Evolutionary conservation across 2,888 invertebrate species (phyloP).

Genomic region (Drosophila lacicola): DNA sequence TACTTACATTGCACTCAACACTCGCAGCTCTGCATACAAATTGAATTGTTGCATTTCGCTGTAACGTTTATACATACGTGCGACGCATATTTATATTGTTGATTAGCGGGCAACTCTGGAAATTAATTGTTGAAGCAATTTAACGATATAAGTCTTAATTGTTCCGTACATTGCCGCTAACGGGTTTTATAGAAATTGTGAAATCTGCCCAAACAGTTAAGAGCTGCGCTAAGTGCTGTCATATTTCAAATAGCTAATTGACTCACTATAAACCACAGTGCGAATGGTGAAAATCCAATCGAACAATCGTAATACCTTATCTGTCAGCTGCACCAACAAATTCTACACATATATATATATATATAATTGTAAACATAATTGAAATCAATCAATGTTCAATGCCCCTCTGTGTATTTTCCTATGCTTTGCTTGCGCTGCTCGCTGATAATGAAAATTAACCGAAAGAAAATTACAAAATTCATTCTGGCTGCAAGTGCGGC

Average conservation of each 20-base stretch:
- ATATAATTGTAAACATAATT: neutral
- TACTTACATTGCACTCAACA: neutral
- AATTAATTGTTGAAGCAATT: constrained; percentile 36
- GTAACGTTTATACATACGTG: constrained; percentile 28
- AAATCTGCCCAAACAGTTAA: constrained; percentile 15
- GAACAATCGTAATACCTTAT: constrained; percentile 8
- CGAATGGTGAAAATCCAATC: constrained; percentile 5
- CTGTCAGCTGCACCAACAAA: constrained; percentile 9
- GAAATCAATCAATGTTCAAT: constrained; percentile 11
- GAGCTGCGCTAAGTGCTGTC: neutral
- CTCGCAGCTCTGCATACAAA: neutral
- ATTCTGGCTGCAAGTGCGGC: neutral
- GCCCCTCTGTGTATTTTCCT: neutral
- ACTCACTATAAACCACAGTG: neutral
- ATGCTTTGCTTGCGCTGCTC: neutral
- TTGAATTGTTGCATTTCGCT: constrained; percentile 3
- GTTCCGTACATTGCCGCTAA: constrained; percentile 18
- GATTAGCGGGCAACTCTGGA: constrained; percentile 7
- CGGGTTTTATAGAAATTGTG: constrained; percentile 18
- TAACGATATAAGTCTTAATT: constrained; percentile 19
- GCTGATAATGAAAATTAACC: constrained; percentile 8
- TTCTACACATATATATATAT: neutral
- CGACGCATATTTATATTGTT: constrained; percentile 14
- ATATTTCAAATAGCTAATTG: constrained; percentile 8
- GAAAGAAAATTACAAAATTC: constrained; percentile 2